These are phyloP conservation scores for Xestia sexstrigata DNA, from an alignment of 2,888 invertebrate species.

Conservation along the genomic window DNA sequence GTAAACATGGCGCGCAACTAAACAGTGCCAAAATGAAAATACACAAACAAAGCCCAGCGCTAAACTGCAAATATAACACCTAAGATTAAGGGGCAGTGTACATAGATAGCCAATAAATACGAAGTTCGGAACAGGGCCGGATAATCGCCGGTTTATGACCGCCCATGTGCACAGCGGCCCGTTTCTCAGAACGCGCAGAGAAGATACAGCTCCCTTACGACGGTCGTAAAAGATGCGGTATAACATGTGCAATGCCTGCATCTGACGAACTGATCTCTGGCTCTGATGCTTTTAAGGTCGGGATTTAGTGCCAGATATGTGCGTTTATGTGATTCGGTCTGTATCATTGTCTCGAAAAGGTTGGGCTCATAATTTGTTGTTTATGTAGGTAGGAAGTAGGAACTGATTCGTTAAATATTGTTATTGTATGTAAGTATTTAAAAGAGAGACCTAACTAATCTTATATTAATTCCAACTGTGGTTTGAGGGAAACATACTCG, in stretches of 20 bases:
- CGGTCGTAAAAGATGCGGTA: slow-evolving; percentile 87
- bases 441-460: background rate
- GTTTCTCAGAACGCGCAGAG: slow-evolving; percentile 79
- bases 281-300: slow-evolving; percentile 58
- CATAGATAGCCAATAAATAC: slow-evolving; percentile 69
- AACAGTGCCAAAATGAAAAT: slow-evolving; percentile 25
- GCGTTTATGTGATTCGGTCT: slow-evolving; percentile 15
- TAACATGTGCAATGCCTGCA: slow-evolving; percentile 85
- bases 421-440: background rate
- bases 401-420: background rate
- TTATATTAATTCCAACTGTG: background rate
- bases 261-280: slow-evolving; percentile 64
- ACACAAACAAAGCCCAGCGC: slow-evolving; percentile 23
- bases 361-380: background rate
- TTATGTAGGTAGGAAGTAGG: no score
- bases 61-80: slow-evolving; percentile 62
- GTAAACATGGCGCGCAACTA: background rate
- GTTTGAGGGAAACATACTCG: background rate
- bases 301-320: slow-evolving; percentile 33
- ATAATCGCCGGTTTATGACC: slow-evolving; percentile 85
- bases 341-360: slow-evolving; percentile 28
- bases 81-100: slow-evolving; percentile 62
- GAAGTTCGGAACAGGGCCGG: slow-evolving; percentile 75
- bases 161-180: slow-evolving; percentile 84
- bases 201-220: slow-evolving; percentile 84